These are phyloP conservation scores for Pterocles burchelli DNA, from an alignment of 2,113 vertebrate species.

Conservation along the genomic window DNA sequence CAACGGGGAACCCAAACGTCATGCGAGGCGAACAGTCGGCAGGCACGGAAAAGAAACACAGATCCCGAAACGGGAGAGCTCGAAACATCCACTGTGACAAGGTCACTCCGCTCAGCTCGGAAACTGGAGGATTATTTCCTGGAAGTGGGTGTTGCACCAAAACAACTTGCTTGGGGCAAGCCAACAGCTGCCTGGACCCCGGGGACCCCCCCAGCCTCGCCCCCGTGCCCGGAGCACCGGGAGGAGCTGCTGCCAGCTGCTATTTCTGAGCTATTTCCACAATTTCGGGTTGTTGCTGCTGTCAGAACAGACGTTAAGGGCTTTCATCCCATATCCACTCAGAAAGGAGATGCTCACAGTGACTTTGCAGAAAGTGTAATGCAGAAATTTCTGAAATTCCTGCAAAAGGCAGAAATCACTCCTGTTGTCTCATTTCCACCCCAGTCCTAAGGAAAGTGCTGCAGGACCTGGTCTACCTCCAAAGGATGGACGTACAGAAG, in stretches of 20 bases:
- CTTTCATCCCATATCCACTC: neutral
- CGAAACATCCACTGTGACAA: constrained; percentile 48
- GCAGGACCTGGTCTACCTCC: neutral
- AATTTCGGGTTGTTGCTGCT: neutral
- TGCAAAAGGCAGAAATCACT: neutral
- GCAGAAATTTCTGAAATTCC: no score
- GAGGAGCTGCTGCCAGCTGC: neutral
- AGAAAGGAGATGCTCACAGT: neutral
- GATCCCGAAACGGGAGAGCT: neutral
- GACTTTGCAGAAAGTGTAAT: neutral
- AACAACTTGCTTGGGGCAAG: no score
- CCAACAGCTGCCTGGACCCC: no score
- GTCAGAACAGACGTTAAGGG: rapidly evolving
- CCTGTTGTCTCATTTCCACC: neutral
- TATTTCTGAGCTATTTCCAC: neutral
- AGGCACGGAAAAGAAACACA: neutral
- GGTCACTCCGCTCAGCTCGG: neutral
- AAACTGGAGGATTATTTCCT: neutral
- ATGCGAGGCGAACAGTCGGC: neutral
- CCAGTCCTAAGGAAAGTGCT: neutral
- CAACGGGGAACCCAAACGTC: rapidly evolving
- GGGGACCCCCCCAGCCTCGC: neutral
- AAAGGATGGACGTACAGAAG: rapidly evolving
- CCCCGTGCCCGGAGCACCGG: neutral
- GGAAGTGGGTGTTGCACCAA: no score